Evolutionary conservation across 2,888 invertebrate species (phyloP).

Genomic region (Geophilus truncorum): DNA sequence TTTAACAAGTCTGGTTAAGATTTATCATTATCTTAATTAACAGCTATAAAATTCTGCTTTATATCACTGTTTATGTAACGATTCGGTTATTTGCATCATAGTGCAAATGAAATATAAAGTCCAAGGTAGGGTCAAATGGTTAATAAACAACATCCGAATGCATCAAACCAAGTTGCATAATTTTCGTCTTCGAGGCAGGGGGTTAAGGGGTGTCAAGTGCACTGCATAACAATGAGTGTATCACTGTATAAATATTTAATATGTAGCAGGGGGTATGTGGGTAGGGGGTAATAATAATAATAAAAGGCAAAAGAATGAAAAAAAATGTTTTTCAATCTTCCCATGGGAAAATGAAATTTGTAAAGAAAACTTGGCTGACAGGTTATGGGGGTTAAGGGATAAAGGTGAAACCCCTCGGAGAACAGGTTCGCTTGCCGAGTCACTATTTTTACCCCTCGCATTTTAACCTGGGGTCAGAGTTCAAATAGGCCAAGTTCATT

Average conservation of each 20-base stretch:
- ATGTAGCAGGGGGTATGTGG: too few relatives aligned
- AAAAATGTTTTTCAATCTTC: not conserved
- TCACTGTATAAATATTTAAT: too few relatives aligned
- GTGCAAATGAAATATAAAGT: not conserved
- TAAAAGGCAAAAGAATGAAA: not conserved
- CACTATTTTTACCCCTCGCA: conserved; percentile 6
- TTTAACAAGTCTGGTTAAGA: not conserved
- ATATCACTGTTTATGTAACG: too few relatives aligned
- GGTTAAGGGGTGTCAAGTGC: too few relatives aligned
- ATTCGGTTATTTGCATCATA: too few relatives aligned
- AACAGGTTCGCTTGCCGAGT: not conserved
- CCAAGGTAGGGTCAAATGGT: not conserved
- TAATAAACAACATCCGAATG: too few relatives aligned
- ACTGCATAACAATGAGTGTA: too few relatives aligned
- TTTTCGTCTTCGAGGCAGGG: too few relatives aligned
- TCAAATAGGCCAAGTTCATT: not conserved
- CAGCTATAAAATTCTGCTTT: too few relatives aligned
- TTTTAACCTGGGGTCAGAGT: not conserved
- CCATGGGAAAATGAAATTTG: not conserved
- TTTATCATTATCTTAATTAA: too few relatives aligned
- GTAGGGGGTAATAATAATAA: too few relatives aligned
- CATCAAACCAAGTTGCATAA: too few relatives aligned
- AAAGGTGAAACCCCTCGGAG: not conserved
- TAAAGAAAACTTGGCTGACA: not conserved
- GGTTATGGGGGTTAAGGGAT: conserved; percentile 25